These are phyloP conservation scores for Acleris cristana DNA, from an alignment of 2,888 invertebrate genomes.

Conservation along the genomic window DNA sequence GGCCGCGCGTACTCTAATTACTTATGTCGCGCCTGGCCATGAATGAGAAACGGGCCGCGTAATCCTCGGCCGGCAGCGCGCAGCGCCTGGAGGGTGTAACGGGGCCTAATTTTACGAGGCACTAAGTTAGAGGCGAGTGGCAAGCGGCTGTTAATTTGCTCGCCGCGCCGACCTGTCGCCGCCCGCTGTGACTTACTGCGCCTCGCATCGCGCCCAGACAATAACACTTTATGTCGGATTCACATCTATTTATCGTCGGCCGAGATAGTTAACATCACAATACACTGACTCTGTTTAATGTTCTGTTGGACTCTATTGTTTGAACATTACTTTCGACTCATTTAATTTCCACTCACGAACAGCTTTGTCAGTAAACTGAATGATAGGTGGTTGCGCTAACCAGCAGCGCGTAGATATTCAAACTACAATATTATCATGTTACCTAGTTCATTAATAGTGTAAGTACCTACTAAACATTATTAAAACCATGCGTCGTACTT, in stretches of 20 bases:
- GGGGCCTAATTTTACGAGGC: constrained; percentile 81
- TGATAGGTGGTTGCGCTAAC: constrained; percentile 1
- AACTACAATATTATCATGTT: constrained; percentile 1
- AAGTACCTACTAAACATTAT: too few species aligned
- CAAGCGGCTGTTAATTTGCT: constrained; percentile 81
- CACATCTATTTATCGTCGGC: constrained; percentile 57
- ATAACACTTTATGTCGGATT: constrained; percentile 61
- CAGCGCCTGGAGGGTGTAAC: constrained; percentile 70
- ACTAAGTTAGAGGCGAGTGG: constrained; percentile 79
- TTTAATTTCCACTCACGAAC: constrained; percentile 49
- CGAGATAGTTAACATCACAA: constrained; percentile 48
- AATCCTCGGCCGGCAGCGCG: constrained; percentile 49
- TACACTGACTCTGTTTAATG: constrained; percentile 51
- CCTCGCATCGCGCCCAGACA: constrained; percentile 47
- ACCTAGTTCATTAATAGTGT: constrained; percentile 1
- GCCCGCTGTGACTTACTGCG: constrained; percentile 78
- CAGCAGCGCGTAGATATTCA: background rate
- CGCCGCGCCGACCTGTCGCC: constrained; percentile 75
- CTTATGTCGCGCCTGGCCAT: constrained; percentile 55
- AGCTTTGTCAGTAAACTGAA: constrained; percentile 13
- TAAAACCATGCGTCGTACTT: too few species aligned
- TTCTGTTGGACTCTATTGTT: constrained; percentile 46
- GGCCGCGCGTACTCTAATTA: constrained; percentile 41
- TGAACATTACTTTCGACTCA: constrained; percentile 41
- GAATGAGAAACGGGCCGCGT: constrained; percentile 62